Evolutionary conservation across 2,797 vertebrate species (phyloP).

Genomic region (Anisognathus igniventris): DNA sequence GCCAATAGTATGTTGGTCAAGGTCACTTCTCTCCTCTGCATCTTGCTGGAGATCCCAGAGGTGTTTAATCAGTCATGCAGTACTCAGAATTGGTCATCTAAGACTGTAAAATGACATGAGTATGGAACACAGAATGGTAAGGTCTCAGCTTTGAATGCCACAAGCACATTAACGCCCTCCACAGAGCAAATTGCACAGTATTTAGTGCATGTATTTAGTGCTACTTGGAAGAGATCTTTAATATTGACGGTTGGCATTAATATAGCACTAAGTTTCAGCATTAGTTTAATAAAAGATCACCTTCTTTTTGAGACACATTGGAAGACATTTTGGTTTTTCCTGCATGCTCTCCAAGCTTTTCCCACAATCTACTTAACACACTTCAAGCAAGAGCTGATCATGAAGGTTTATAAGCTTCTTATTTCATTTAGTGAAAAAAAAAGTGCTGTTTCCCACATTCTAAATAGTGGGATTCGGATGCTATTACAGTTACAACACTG

Average conservation of each 20-base stretch:
- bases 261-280: background rate
- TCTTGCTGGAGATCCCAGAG: background rate
- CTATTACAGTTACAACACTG: background rate
- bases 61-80: background rate
- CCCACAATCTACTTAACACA: background rate
- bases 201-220: rapidly evolving
- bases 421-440: background rate
- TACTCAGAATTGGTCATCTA: background rate
- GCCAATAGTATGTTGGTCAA: background rate
- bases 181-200: background rate
- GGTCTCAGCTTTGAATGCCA: background rate
- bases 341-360: background rate
- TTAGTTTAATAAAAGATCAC: background rate
- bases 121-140: background rate
- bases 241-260: background rate
- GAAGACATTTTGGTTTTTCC: background rate
- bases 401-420: background rate
- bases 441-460: background rate
- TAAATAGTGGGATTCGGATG: background rate
- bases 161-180: background rate
- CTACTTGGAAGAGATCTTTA: background rate
- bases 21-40: background rate
- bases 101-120: background rate
- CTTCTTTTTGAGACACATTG: constrained; percentile 28
- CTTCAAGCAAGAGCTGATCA: background rate